A percentile compares a stretch with the other conserved stretches of the same genome.
Evolutionary conservation across 2,888 invertebrate genomes (phyloP).

Genomic region (Bruchidius siliquastri): DNA sequence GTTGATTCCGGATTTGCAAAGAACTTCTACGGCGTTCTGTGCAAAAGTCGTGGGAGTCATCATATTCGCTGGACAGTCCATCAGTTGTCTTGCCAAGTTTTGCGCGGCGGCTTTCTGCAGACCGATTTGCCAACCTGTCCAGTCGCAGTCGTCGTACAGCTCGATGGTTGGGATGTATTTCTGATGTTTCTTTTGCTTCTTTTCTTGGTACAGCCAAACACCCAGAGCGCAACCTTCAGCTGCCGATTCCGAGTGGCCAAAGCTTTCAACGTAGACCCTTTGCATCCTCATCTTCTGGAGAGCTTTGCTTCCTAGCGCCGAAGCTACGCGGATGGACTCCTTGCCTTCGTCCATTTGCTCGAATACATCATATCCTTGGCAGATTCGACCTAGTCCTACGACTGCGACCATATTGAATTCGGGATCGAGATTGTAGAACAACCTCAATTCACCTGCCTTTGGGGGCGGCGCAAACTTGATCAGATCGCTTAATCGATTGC

Average conservation of each 20-base stretch:
- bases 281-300: constrained; percentile 54
- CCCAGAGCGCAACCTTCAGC: constrained; percentile 72
- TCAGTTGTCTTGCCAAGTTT: constrained; percentile 70
- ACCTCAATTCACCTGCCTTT: constrained; percentile 53
- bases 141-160: constrained; percentile 61
- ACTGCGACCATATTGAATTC: constrained; percentile 64
- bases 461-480: constrained; percentile 46
- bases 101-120: constrained; percentile 70
- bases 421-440: constrained; percentile 62
- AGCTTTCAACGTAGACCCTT: constrained; percentile 66
- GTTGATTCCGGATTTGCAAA: constrained; percentile 53
- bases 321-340: constrained; percentile 65
- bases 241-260: constrained; percentile 72
- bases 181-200: constrained; percentile 44
- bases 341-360: constrained; percentile 71
- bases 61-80: constrained; percentile 76
- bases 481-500: constrained; percentile 55
- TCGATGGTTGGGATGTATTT: constrained; percentile 47
- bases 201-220: constrained; percentile 67
- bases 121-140: constrained; percentile 69
- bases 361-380: constrained; percentile 59
- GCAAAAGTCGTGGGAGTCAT: constrained; percentile 77
- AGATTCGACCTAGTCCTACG: constrained; percentile 68
- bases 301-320: constrained; percentile 40
- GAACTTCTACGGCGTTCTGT: constrained; percentile 55